Conservation (phyloP, 2,797 vertebrate genomes). For the Cirrhinus molitorella region DNA sequence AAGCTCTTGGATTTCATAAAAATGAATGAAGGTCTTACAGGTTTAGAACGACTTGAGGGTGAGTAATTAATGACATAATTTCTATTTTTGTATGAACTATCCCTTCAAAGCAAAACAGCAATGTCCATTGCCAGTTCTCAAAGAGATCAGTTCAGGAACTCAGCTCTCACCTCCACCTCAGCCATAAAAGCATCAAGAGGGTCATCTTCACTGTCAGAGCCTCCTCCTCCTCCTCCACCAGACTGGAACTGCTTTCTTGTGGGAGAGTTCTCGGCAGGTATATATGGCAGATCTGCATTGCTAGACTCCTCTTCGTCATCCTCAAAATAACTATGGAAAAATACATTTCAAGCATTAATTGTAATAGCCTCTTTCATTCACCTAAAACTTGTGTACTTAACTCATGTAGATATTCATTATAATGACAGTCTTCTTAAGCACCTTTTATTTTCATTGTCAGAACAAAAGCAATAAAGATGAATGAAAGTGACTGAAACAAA, state of each 20-base stretch:
- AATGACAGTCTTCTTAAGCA: not conserved
- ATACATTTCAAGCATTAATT: not conserved
- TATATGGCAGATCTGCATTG: slow-evolving; percentile 93
- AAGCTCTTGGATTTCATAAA: no score
- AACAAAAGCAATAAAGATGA: not conserved
- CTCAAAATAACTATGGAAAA: slow-evolving; percentile 91
- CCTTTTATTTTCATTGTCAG: not conserved
- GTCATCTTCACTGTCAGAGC: slow-evolving; percentile 96
- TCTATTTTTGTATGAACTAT: no score
- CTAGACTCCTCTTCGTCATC: slow-evolving; percentile 97
- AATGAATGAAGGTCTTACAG: no score
- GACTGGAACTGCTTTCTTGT: slow-evolving; percentile 93
- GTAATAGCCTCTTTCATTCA: not conserved
- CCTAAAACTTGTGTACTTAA: not conserved
- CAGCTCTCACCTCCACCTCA: slow-evolving; percentile 91
- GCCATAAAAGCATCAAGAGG: slow-evolving; percentile 99
- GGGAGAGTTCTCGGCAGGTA: slow-evolving; percentile 98
- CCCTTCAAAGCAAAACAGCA: no score
- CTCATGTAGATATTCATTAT: not conserved
- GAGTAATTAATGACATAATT: no score
- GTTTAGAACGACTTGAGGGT: no score
- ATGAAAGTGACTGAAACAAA: not conserved
- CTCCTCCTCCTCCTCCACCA: slow-evolving; percentile 81
- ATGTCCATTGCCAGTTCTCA: not conserved
- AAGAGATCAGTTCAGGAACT: not conserved